Evolutionary conservation across 2,888 invertebrate genomes (phyloP), one percentile per base, ranked within the genome.

Genomic region (Eurois occulta): DNA sequence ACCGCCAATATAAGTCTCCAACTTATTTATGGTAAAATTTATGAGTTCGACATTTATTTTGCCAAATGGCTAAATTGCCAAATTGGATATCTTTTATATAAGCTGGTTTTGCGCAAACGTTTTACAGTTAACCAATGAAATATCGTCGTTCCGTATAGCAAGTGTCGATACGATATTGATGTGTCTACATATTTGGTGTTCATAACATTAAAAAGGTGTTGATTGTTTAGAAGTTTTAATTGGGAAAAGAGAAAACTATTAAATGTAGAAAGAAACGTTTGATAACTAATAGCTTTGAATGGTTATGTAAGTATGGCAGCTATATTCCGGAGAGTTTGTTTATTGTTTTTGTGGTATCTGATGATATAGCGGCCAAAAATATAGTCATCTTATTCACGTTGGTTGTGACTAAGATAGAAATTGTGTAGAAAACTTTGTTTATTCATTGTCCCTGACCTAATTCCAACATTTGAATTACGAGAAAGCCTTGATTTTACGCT

Each of bases 1-100:
- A 82, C 87, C 85, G 85, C 75, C 84, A 64, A 83, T 85, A 84
- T 78, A 78, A 75, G 79, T 78, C 77, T 77, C 72, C 77, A 86
- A 69, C 77, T 83, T 88, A 82, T 88, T 91, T 91, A 91, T 90
- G 77, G 73, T 75, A 74, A 84, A 89, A 91, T 92, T 91, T 91
- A 92, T 88, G 88, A 86, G 88, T 85, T 84, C 85, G 75, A 83
- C 81, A 87, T 91, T 90, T 88, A 89, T 88, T 81, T 86, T 75
- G 69, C 85, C 87, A 89, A 89, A 87, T 88, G 78, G 76, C 81
- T 81, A 72, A 82, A 84, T 78, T 87, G 89, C 86, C 85, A 89
- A 91, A 91, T 92, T 87, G 70, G 87, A 62, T 84, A 83, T 85
- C 75, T 74, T 86, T 81, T 87, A 86, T 84, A 78, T 83, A 83